Evolutionary conservation across 2,797 vertebrate genomes (phyloP).

Genomic region (Xerus rutilus): DNA sequence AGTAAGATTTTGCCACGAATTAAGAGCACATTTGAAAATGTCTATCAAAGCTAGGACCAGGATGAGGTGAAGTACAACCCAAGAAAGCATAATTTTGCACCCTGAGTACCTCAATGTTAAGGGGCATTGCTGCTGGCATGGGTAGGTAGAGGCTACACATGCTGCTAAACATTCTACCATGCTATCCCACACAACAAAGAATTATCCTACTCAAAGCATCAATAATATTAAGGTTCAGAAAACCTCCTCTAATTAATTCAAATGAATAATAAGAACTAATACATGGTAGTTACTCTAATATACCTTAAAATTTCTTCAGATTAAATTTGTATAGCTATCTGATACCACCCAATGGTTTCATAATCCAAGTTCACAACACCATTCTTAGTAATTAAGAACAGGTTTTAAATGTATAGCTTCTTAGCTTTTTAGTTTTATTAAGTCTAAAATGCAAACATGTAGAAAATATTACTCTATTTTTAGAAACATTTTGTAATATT

Average conservation of each 20-base stretch:
- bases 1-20: not conserved
- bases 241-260: not conserved
- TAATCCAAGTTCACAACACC: not conserved
- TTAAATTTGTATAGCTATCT: not conserved
- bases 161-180: not conserved
- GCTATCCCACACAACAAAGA: not conserved
- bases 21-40: not conserved
- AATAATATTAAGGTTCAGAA: not conserved
- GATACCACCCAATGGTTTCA: not conserved
- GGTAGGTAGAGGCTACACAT: not conserved
- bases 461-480: not conserved
- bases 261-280: not conserved
- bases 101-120: not conserved
- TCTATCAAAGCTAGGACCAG: not conserved
- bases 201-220: not conserved
- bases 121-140: rapidly evolving
- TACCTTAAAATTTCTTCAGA: not conserved
- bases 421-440: not conserved
- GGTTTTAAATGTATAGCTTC: not conserved
- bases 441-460: not conserved
- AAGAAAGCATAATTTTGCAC: not conserved
- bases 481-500: not conserved
- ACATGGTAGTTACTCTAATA: not conserved
- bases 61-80: not conserved
- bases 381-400: not conserved